Conservation (phyloP, 2,888 invertebrate genomes). For the Myopa testacea region DNA sequence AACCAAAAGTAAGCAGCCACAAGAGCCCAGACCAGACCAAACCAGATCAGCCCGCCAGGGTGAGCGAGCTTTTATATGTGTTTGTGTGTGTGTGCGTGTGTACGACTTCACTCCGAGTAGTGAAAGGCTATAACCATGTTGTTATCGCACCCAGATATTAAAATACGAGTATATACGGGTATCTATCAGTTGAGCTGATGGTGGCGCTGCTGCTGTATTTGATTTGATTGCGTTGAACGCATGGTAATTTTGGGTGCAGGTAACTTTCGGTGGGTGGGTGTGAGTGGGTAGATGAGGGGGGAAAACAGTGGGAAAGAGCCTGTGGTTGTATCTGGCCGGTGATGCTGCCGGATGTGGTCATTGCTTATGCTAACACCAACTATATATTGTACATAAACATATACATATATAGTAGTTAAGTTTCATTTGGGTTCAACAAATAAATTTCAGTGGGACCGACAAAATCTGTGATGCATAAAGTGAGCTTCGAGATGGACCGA, state of each 20-base stretch:
- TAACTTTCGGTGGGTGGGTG: not conserved
- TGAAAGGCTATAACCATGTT: slow-evolving; percentile 24
- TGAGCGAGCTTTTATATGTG: slow-evolving; percentile 15
- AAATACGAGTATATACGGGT: slow-evolving; percentile 1
- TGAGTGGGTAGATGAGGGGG: too few species aligned
- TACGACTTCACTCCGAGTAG: slow-evolving; percentile 25
- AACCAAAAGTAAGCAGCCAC: not conserved
- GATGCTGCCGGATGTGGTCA: not conserved
- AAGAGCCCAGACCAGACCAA: too few species aligned
- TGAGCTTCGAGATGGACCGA: too few species aligned
- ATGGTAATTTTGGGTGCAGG: not conserved
- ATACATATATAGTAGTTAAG: too few species aligned
- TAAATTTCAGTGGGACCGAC: too few species aligned
- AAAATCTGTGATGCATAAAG: too few species aligned
- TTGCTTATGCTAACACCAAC: too few species aligned
- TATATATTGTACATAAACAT: too few species aligned
- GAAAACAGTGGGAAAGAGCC: too few species aligned
- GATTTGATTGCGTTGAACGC: not conserved
- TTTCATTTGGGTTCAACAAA: too few species aligned
- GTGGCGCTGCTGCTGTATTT: not conserved
- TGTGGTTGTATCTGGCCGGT: too few species aligned
- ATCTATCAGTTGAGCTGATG: too few species aligned
- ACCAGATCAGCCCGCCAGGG: slow-evolving; percentile 14
- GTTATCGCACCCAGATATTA: slow-evolving; percentile 34
- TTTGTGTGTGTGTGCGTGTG: slow-evolving; percentile 1